Evolutionary conservation across 2,888 invertebrate genomes (phyloP).

Genomic region (Drosophila kanekoi): DNA sequence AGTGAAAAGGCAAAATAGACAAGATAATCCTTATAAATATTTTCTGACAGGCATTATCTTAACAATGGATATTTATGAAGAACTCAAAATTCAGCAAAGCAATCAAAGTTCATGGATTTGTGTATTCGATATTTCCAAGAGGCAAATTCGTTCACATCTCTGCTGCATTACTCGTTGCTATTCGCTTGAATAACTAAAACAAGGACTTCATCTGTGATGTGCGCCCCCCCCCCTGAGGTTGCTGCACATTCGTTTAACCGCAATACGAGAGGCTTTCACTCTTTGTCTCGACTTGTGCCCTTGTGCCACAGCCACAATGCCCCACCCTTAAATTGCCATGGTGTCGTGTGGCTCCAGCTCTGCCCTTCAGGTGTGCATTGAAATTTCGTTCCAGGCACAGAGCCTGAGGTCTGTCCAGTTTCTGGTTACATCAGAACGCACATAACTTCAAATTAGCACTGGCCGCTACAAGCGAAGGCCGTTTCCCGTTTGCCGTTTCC

Average conservation of each 20-base stretch:
- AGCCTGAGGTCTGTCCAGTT: slow-evolving; percentile 27
- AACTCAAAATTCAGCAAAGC: neutral
- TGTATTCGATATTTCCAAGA: neutral
- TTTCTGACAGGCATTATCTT: too few species aligned
- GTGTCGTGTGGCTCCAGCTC: slow-evolving; percentile 26
- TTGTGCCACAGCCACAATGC: slow-evolving; percentile 11
- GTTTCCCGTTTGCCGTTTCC: slow-evolving; percentile 7
- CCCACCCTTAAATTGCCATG: neutral
- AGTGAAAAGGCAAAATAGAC: too few species aligned
- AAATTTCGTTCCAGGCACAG: slow-evolving; percentile 6
- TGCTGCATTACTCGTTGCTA: neutral
- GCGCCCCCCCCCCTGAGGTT: neutral
- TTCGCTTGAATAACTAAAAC: slow-evolving; percentile 32
- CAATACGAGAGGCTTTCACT: slow-evolving; percentile 51
- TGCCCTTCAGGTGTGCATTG: slow-evolving; percentile 43
- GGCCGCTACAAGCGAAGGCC: slow-evolving; percentile 42
- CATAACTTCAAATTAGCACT: slow-evolving; percentile 73
- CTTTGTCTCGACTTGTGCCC: slow-evolving; percentile 26
- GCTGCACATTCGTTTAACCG: slow-evolving; percentile 45
- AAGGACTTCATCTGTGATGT: slow-evolving; percentile 35
- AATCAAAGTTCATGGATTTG: neutral
- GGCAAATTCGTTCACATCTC: slow-evolving; percentile 9
- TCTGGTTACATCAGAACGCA: slow-evolving; percentile 66
- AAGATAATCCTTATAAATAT: too few species aligned
- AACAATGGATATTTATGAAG: neutral